Evolutionary conservation across 37 sponge, comb jelly and placozoan genomes (phyloP).

Genomic region (Ephydatia muelleri): DNA sequence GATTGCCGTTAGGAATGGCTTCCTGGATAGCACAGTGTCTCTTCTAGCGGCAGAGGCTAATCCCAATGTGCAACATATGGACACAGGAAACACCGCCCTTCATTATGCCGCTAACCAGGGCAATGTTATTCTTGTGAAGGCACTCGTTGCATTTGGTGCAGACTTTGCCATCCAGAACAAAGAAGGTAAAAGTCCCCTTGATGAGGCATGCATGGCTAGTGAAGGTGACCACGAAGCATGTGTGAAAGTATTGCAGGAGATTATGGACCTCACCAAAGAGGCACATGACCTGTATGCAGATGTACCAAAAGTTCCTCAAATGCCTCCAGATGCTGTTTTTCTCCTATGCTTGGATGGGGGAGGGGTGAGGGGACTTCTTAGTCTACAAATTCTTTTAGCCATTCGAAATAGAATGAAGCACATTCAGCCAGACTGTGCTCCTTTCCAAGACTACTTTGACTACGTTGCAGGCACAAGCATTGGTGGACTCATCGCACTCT

Average conservation of each 20-base stretch:
- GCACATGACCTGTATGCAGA: neutral
- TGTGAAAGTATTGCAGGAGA: neutral
- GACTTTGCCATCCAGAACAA: constrained; percentile 29
- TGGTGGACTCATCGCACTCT: constrained; percentile 27
- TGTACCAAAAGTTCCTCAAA: neutral
- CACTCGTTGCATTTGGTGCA: constrained; percentile 48
- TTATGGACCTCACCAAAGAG: neutral
- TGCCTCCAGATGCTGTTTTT: neutral
- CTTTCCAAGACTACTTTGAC: constrained; percentile 52
- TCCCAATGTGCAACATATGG: neutral
- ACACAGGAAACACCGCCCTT: constrained; percentile 47
- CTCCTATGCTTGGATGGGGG: constrained; percentile 64
- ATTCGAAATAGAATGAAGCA: constrained; percentile 27
- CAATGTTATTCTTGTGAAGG: constrained; percentile 23
- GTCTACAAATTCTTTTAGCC: constrained; percentile 37
- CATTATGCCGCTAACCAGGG: constrained; percentile 35
- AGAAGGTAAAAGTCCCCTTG: constrained; percentile 30
- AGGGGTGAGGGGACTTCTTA: constrained; percentile 41
- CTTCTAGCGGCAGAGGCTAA: constrained; percentile 25
- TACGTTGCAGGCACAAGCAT: constrained; percentile 68
- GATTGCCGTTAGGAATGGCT: neutral
- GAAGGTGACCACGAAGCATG: neutral
- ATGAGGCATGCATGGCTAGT: constrained; percentile 10
- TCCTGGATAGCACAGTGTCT: neutral
- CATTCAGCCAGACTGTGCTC: neutral